A percentile compares a stretch with the other conserved stretches of the same genome.
Evolutionary conservation across 1,140 invertebrate genomes (phyloP).

Genomic region (Stenopsyche tienmushanensis): DNA sequence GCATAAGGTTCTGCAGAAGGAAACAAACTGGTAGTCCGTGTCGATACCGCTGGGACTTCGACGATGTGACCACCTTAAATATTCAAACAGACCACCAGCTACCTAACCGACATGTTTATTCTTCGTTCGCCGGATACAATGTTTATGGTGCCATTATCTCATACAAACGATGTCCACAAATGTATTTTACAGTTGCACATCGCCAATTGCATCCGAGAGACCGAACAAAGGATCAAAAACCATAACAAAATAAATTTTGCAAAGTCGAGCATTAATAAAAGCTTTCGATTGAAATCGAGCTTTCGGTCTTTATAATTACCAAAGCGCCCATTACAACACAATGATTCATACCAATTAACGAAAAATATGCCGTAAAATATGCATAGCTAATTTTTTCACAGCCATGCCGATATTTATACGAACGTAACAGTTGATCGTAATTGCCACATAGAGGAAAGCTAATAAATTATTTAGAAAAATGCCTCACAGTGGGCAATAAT

Average conservation of each 20-base stretch:
- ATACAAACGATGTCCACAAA: neutral
- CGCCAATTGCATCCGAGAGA: neutral
- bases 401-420: too few relatives aligned
- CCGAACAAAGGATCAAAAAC: neutral
- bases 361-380: too few relatives aligned
- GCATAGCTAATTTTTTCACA: too few relatives aligned
- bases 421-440: too few relatives aligned
- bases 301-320: neutral
- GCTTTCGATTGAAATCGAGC: neutral
- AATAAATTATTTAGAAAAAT: too few relatives aligned
- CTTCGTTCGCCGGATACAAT: constrained; percentile 9
- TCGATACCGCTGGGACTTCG: neutral
- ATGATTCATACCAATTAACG: too few relatives aligned
- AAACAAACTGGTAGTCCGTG: constrained; percentile 5
- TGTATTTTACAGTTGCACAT: neutral
- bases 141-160: constrained; percentile 18
- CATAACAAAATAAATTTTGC: neutral
- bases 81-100: neutral
- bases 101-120: constrained; percentile 18
- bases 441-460: too few relatives aligned
- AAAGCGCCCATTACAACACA: neutral
- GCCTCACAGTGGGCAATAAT: too few relatives aligned
- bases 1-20: constrained; percentile 8
- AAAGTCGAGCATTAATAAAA: neutral
- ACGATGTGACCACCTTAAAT: constrained; percentile 1